Evolutionary conservation across 2,113 vertebrate genomes (phyloP).

Genomic region (Thamnaconus septentrionalis): DNA sequence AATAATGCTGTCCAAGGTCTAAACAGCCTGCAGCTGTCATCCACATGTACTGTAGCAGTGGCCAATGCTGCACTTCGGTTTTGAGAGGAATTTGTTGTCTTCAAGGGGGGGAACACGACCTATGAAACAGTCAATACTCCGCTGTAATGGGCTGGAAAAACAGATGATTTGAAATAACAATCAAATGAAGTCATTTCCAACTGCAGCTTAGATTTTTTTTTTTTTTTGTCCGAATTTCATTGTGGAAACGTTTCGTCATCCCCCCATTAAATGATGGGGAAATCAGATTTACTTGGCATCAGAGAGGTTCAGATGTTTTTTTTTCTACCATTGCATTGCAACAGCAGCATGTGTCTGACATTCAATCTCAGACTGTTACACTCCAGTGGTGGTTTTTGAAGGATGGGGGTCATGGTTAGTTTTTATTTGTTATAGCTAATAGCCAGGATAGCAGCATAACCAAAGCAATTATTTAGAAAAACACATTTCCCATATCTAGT

Average conservation of each 20-base stretch:
- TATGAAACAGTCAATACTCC: slow-evolving; percentile 33
- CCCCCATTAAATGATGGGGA: not conserved
- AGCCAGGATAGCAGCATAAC: no score
- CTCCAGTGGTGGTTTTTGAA: no score
- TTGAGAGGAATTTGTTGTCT: slow-evolving; percentile 32
- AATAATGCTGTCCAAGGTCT: slow-evolving; percentile 56
- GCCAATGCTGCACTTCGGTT: slow-evolving; percentile 46
- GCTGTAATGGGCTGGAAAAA: slow-evolving; percentile 3
- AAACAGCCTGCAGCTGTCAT: slow-evolving; percentile 67
- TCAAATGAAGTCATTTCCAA: not conserved
- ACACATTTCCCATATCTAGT: no score
- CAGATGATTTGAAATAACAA: not conserved
- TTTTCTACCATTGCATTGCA: not conserved
- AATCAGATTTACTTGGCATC: not conserved
- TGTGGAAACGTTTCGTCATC: not conserved
- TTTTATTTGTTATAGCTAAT: no score
- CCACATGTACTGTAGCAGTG: slow-evolving; percentile 26
- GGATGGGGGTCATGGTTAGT: no score
- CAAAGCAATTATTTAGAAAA: no score
- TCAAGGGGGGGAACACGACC: slow-evolving; percentile 39
- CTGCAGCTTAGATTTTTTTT: no score
- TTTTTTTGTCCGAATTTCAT: not conserved
- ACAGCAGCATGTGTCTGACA: not conserved
- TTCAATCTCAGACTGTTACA: not conserved
- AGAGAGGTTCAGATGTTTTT: not conserved